These are phyloP conservation scores for Calliphora vicina DNA, from an alignment of 1,140 invertebrate species.

Conservation along the genomic window DNA sequence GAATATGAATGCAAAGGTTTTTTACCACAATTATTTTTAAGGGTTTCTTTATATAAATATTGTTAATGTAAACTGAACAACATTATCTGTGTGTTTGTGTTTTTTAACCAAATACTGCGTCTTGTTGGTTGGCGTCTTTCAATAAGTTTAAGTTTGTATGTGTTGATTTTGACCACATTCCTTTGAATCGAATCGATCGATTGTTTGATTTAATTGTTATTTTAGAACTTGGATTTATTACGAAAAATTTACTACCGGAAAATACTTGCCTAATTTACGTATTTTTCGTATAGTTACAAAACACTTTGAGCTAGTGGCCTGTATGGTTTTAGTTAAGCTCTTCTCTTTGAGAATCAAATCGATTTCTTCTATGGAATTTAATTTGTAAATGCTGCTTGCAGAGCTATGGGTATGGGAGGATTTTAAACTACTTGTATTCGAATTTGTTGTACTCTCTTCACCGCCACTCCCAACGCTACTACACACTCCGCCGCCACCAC, in stretches of 20 bases:
- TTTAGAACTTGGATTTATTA: slow-evolving; percentile 44
- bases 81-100: neutral
- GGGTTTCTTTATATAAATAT: neutral
- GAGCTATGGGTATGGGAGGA: slow-evolving; percentile 39
- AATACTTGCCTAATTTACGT: slow-evolving; percentile 71
- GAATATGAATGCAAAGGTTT: slow-evolving; percentile 16
- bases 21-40: slow-evolving; percentile 1
- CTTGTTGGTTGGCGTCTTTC: neutral
- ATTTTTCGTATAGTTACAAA: slow-evolving; percentile 67
- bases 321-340: slow-evolving; percentile 62
- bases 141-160: neutral
- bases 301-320: slow-evolving; percentile 62
- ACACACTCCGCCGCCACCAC: slow-evolving; percentile 44
- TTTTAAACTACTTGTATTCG: slow-evolving; percentile 45
- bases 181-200: too few species aligned
- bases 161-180: neutral
- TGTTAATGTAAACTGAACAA: neutral
- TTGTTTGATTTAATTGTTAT: neutral
- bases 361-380: slow-evolving; percentile 60
- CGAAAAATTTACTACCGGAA: slow-evolving; percentile 67
- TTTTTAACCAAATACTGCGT: neutral
- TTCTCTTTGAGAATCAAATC: slow-evolving; percentile 62
- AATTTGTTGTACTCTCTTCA: slow-evolving; percentile 39
- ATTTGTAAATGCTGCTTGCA: slow-evolving; percentile 52
- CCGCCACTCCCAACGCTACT: neutral